Base-by-base conservation (phyloP, 2,888 invertebrate genomes). In the Orthosia cruda region DNA sequence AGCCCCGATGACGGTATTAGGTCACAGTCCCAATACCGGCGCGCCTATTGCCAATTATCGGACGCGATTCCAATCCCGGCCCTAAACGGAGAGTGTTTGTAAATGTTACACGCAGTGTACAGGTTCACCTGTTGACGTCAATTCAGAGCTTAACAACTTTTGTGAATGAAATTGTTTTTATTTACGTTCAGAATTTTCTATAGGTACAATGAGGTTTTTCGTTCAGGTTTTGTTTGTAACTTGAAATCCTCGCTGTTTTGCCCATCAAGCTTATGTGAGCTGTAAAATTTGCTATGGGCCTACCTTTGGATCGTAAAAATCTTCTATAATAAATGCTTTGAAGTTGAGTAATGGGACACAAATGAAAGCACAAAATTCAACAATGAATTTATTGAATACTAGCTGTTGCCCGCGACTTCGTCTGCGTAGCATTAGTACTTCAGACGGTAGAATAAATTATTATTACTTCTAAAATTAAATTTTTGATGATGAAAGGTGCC, bases 31-130 rank as follows among this genome's bases (percentile, higher is more conserved):
- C 83, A 80, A 77, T 83, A 65, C 23, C 49, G 65, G 16, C 47
- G 54, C 23, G 65, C 50, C 83, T 84, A 81, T 81, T 70, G 80
- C 67, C 84, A 80, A 83, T 81, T 81, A 80, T 61, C 61, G 84
- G 70, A 12, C 54, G 20, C 80, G 20, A 45, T 23, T 79, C 40
- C 80, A 80, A 74, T 83, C 66, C 58, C 23, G 32, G 15, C 58
- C 16, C 23, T 66, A 40, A 79, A 74, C 49, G 55, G 61, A 40
- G 16, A 57, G 40, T 64, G 63, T 59, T 63, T 54, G 57, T 66
- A 57, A 57, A 54, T 64, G 52, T 52, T 16, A 65, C 62, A 58
- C 18, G 16, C 9, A 13, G 20, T 32, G n/a, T 74, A n/a, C 16
- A 40, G 18, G 26, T 58, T 13, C 13, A 81, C 57, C 62, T 81